These are phyloP conservation scores for Sinodicranocentrus sp. DNA, from an alignment of 2,888 invertebrate species.

Conservation along the genomic window DNA sequence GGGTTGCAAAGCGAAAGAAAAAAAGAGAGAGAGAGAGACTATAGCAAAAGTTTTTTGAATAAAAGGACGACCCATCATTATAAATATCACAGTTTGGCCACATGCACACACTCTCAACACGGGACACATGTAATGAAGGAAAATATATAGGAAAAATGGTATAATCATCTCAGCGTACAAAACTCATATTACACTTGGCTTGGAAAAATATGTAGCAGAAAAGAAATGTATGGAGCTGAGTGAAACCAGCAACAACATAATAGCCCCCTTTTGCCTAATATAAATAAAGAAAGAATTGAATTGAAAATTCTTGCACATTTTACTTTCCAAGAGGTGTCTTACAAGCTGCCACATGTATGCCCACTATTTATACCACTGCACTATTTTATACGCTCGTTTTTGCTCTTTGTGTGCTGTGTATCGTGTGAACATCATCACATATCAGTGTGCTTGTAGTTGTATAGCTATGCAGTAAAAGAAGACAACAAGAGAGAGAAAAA, in stretches of 20 bases:
- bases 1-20: not conserved
- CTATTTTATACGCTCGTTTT: too few species aligned
- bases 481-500: not conserved
- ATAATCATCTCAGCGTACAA: not conserved
- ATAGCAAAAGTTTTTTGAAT: constrained; percentile 13
- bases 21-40: constrained; percentile 1
- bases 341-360: too few species aligned
- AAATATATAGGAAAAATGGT: not conserved
- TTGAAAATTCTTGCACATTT: constrained; percentile 41
- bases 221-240: too few species aligned
- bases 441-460: not conserved
- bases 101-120: not conserved
- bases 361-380: too few species aligned
- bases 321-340: not conserved
- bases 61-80: constrained; percentile 15
- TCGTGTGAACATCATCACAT: too few species aligned
- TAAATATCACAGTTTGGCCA: constrained; percentile 33
- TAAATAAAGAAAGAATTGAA: constrained; percentile 21
- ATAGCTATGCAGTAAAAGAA: not conserved
- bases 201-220: too few species aligned
- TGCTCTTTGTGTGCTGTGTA: too few species aligned
- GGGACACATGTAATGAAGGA: not conserved
- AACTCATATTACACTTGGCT: not conserved
- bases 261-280: too few species aligned
- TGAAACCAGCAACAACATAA: too few species aligned